phyloP scores from a whole-genome alignment of 2,797 vertebrate genomes.

The Okamejei kenojei region DNA sequence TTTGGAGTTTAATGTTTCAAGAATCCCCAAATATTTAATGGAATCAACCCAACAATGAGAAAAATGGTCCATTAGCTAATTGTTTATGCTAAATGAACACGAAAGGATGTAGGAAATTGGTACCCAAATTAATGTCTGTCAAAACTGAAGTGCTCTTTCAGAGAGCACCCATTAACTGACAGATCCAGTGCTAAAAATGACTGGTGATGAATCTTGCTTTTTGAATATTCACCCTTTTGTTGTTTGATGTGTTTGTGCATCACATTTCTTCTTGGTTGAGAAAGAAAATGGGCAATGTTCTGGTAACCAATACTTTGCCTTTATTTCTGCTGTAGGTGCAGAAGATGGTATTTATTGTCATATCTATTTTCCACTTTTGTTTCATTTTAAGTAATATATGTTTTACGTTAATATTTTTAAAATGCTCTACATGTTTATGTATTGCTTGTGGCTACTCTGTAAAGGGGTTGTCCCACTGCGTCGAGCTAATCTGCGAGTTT shows the following conservation, averaged over 20 bases:
- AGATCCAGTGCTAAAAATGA: background rate
- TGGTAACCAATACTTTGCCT: background rate
- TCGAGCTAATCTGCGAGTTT: no score
- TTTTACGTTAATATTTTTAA: background rate
- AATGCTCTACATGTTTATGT: background rate
- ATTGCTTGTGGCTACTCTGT: background rate
- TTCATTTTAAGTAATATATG: background rate
- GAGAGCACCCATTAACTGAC: background rate
- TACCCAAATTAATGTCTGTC: background rate
- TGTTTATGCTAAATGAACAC: background rate
- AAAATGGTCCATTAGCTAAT: conserved; percentile 30
- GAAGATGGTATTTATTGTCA: background rate
- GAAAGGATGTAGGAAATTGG: background rate
- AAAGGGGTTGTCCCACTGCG: no score
- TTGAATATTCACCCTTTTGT: background rate
- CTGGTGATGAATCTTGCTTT: background rate
- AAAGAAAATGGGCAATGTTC: background rate
- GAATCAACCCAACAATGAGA: background rate
- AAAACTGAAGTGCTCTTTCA: background rate
- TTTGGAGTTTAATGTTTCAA: background rate
- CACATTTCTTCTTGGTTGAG: background rate
- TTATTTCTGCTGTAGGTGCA: background rate
- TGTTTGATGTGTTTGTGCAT: background rate
- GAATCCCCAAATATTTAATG: conserved; percentile 16
- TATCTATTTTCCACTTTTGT: background rate